Percentiles rank a stretch among this genome's conserved stretches.
phyloP scores from a whole-genome alignment of 2,113 vertebrate species.

The Lophura nycthemera region DNA sequence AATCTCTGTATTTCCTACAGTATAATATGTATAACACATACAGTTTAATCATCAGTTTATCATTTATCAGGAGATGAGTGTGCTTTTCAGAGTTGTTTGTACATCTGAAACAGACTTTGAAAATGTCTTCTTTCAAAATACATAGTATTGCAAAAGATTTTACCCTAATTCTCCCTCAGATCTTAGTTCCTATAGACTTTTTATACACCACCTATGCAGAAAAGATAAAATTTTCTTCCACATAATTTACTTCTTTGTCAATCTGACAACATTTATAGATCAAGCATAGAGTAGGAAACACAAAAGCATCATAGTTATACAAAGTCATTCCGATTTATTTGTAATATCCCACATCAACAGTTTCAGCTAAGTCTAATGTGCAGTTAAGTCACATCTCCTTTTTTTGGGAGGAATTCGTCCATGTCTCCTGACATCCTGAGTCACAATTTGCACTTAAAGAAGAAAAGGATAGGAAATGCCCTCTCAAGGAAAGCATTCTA shows the following conservation, averaged over 20 bases:
- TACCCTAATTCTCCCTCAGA: neutral
- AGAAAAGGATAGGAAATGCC: neutral
- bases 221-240: neutral
- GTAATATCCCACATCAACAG: neutral
- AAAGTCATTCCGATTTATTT: neutral
- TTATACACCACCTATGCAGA: neutral
- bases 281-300: neutral
- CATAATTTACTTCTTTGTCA: neutral
- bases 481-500: neutral
- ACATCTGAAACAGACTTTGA: neutral
- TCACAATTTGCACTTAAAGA: neutral
- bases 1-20: neutral
- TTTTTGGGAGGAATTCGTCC: neutral
- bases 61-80: neutral
- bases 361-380: accelerated
- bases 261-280: neutral
- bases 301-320: neutral
- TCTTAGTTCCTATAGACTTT: neutral
- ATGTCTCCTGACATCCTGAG: neutral
- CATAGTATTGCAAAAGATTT: neutral
- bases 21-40: neutral
- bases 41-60: neutral
- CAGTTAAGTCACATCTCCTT: neutral
- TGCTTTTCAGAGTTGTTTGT: neutral
- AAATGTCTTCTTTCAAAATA: neutral